phyloP scores from a whole-genome alignment of 2,113 vertebrate species.

The Catharus fuscescens region DNA sequence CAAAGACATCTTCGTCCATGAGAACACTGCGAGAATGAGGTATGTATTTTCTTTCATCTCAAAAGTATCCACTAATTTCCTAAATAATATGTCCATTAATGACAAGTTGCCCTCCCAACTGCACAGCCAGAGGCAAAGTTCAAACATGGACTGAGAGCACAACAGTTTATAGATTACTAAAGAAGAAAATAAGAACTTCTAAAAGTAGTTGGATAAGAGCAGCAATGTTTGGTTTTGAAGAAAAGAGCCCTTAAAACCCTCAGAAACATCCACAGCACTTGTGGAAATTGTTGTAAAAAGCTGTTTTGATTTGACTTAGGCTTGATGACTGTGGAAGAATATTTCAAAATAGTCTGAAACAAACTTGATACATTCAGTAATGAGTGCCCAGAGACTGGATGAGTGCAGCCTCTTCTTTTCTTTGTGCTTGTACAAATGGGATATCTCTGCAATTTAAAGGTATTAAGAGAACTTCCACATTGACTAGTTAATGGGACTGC shows the following conservation, averaged over 20 bases:
- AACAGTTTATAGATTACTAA: not conserved
- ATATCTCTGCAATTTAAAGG: not conserved
- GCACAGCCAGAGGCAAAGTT: not conserved
- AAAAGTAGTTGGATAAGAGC: not conserved
- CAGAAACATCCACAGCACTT: not conserved
- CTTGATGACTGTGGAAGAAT: not conserved
- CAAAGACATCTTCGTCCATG: not conserved
- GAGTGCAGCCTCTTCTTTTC: not conserved
- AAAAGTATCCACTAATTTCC: not conserved
- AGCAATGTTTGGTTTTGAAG: not conserved
- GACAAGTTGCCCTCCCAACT: not conserved
- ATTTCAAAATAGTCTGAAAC: not conserved
- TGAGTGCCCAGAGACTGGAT: not conserved
- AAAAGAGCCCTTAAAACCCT: accelerated
- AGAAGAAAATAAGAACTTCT: not conserved
- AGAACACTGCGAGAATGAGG: not conserved
- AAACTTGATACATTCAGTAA: not conserved
- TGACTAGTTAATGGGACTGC: not conserved
- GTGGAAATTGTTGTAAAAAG: not conserved
- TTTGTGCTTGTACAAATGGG: not conserved
- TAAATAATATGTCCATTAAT: not conserved
- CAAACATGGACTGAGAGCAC: not conserved
- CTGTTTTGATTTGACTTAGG: not conserved
- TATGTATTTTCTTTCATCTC: not conserved
- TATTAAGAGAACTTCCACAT: not conserved